Conservation (phyloP, 2,113 vertebrate species). For the Aramus guarauna region DNA sequence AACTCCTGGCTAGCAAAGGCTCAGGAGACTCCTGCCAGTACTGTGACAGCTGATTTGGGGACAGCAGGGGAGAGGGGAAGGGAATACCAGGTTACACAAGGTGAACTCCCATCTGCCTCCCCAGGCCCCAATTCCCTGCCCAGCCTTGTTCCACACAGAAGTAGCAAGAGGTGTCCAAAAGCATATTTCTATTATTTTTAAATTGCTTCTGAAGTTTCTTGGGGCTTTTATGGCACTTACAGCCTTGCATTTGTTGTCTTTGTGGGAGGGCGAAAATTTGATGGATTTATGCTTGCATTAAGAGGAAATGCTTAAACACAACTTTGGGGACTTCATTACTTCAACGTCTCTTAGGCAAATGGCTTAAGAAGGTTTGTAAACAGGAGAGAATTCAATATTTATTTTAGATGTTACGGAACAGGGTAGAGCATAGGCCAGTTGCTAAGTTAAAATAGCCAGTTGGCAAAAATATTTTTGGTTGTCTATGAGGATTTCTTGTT, state of each 20-base stretch:
- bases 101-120: background rate
- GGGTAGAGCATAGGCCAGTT: background rate
- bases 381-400: slow-evolving; percentile 20
- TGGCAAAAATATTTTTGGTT: background rate
- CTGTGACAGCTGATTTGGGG: background rate
- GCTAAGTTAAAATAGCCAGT: background rate
- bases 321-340: background rate
- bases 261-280: slow-evolving; percentile 16
- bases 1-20: background rate
- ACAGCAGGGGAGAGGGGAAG: background rate
- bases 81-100: background rate
- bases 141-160: background rate
- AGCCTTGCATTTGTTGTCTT: background rate
- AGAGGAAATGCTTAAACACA: slow-evolving; percentile 31
- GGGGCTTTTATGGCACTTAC: background rate
- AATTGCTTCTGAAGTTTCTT: slow-evolving; percentile 11
- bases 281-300: slow-evolving; percentile 8
- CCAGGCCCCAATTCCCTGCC: background rate
- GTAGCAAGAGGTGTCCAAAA: background rate
- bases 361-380: slow-evolving; percentile 25
- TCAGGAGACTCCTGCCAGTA: background rate
- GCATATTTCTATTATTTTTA: background rate
- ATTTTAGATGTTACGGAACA: slow-evolving; percentile 16
- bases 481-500: background rate
- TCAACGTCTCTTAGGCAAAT: background rate